Evolutionary conservation across 2,797 vertebrate genomes (phyloP), one percentile per base, ranked within the genome.

Genomic region (Sebastiscus tertius): DNA sequence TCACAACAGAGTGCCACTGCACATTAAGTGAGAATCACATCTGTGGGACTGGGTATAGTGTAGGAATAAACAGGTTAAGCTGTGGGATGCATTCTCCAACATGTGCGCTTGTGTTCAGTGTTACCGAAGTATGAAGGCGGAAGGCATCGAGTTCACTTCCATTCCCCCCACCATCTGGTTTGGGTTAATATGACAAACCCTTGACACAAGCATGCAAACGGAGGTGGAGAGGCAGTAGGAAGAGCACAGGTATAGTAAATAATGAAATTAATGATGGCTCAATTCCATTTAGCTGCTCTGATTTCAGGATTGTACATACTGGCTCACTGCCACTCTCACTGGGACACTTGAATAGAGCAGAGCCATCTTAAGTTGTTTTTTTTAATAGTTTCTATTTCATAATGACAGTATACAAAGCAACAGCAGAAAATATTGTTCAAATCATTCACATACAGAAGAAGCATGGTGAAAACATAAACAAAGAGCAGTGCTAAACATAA

Each of bases 141-240:
- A 54, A 5, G 18, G 60, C 27, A 42, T 69, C 31, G 14, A 39
- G 49, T 71, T 81, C 22, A 34, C 10, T 42, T 82, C 18, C 11
- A 7, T 6, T 49, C 24, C 20, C 24, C 20, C 13, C n/a, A 11
- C 24, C 65, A 82, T 80, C 79, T 85, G 78, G 49, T 69, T 71
- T 68, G 27, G 7, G 52, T 70, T 61, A 67, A 27, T 22, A 10
- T 27, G 33, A 1, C n/a, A 4, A 65, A 39, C 14, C 34, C 7
- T 22, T 22, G 20, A 27, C 52, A 61, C 10, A 1, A 66, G 24
- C 24, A 12, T 1, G 11, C 11, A 49, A 60, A 52, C 13, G 1
- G 33, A 8, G 33, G 33, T 14, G 52, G 52, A 76, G 4, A 42
- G 16, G 33, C 33, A 12, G 16, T 29, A 59, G 10, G 33, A 63